These are phyloP conservation scores for Telmatochromis sp. DNA, from an alignment of 2,113 vertebrate genomes.

Conservation along the genomic window DNA sequence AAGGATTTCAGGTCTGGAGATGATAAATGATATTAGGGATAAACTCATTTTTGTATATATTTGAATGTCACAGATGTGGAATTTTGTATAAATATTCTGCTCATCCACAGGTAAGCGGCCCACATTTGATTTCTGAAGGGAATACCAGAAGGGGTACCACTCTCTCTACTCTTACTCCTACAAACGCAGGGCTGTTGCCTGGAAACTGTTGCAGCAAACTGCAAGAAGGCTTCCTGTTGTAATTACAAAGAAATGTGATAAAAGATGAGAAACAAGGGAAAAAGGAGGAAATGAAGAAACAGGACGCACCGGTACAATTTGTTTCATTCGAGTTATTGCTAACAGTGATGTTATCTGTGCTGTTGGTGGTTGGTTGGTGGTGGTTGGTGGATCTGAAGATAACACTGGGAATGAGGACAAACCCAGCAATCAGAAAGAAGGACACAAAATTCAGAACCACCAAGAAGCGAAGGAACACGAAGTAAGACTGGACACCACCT, in stretches of 20 bases:
- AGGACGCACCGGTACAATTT: not conserved
- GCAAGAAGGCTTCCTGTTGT: not conserved
- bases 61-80: not conserved
- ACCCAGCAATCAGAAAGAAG: constrained; percentile 68
- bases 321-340: not conserved
- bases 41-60: not conserved
- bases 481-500: constrained; percentile 81
- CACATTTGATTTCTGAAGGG: not conserved
- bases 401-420: constrained; percentile 73
- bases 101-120: not conserved
- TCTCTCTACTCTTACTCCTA: not conserved
- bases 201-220: constrained; percentile 9
- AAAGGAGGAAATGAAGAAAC: not conserved
- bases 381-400: constrained; percentile 43
- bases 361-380: not conserved
- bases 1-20: not conserved
- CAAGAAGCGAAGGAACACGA: constrained; percentile 80
- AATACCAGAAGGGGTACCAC: not conserved
- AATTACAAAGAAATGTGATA: not conserved
- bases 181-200: constrained; percentile 2
- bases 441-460: constrained; percentile 80
- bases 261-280: not conserved
- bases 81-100: not conserved
- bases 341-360: constrained; percentile 24
- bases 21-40: not conserved